These are phyloP conservation scores for Myripristis jacobus DNA, from an alignment of 2,797 vertebrate species.

Conservation along the genomic window DNA sequence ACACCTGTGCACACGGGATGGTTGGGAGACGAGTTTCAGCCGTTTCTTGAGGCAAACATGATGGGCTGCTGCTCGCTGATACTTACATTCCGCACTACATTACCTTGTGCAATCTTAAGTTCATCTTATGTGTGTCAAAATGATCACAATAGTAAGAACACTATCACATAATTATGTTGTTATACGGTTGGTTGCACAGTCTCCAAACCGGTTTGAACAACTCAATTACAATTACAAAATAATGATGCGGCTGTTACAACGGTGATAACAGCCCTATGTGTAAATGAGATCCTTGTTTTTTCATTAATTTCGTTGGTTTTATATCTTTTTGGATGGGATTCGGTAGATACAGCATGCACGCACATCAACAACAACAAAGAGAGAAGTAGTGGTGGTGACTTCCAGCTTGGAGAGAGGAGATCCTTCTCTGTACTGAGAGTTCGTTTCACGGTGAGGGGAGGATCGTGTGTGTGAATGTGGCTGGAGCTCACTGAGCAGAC, in stretches of 20 bases:
- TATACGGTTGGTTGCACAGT: neutral
- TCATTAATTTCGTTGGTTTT: neutral
- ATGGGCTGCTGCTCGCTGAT: neutral
- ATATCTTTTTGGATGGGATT: neutral
- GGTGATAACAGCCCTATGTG: neutral
- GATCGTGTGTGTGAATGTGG: neutral
- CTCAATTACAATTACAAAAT: neutral
- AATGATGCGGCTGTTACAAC: neutral
- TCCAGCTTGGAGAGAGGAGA: neutral
- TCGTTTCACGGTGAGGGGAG: constrained; percentile 4
- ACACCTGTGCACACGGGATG: neutral
- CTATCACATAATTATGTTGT: neutral
- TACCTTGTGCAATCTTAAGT: neutral
- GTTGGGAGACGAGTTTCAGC: neutral
- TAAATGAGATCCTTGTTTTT: neutral
- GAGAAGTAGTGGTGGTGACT: constrained; percentile 1
- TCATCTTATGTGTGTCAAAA: neutral
- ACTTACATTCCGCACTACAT: neutral
- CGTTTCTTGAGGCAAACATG: neutral
- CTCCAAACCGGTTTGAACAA: neutral
- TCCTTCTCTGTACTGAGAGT: neutral
- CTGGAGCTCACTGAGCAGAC: constrained; percentile 2
- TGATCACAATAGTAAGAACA: neutral
- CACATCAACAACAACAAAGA: constrained; percentile 3
- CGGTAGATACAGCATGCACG: neutral